These are phyloP conservation scores for Sebastes dallii DNA, from an alignment of 2,797 vertebrate species.

Conservation along the genomic window DNA sequence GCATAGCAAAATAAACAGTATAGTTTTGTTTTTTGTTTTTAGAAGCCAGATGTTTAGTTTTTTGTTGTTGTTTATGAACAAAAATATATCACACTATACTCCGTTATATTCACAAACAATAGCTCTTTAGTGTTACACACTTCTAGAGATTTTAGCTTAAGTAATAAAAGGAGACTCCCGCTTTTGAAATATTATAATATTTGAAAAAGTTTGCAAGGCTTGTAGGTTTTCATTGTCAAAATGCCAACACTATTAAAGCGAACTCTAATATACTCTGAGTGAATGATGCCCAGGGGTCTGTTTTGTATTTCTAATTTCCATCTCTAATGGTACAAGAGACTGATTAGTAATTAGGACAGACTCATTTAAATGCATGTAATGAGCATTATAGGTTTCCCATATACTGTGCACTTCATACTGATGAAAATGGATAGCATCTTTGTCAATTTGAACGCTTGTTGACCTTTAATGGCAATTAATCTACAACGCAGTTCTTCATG, in stretches of 20 bases:
- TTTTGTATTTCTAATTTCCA: slow-evolving; percentile 84
- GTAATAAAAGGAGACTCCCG: slow-evolving; percentile 19
- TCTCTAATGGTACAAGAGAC: slow-evolving; percentile 82
- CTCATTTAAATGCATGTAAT: slow-evolving; percentile 79
- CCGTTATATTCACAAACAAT: slow-evolving; percentile 62
- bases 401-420: slow-evolving; percentile 51
- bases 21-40: slow-evolving; percentile 76
- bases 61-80: slow-evolving; percentile 38
- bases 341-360: slow-evolving; percentile 82
- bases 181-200: slow-evolving; percentile 11
- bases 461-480: slow-evolving; percentile 80
- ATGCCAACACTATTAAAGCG: slow-evolving; percentile 49
- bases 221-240: slow-evolving; percentile 44
- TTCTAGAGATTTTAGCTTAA: slow-evolving; percentile 20
- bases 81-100: slow-evolving; percentile 60
- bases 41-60: slow-evolving; percentile 34
- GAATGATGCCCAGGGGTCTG: slow-evolving; percentile 73
- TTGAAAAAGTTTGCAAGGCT: slow-evolving; percentile 40
- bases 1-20: slow-evolving; percentile 78
- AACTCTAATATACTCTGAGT: slow-evolving; percentile 74
- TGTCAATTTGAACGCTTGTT: slow-evolving; percentile 74
- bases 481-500: slow-evolving; percentile 62
- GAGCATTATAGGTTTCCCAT: slow-evolving; percentile 74
- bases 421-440: slow-evolving; percentile 73
- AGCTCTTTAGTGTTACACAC: slow-evolving; percentile 34